Percentiles rank a stretch among this genome's conserved stretches.
phyloP scores from a whole-genome alignment of 2,888 invertebrate genomes.

The Acronicta psi region DNA sequence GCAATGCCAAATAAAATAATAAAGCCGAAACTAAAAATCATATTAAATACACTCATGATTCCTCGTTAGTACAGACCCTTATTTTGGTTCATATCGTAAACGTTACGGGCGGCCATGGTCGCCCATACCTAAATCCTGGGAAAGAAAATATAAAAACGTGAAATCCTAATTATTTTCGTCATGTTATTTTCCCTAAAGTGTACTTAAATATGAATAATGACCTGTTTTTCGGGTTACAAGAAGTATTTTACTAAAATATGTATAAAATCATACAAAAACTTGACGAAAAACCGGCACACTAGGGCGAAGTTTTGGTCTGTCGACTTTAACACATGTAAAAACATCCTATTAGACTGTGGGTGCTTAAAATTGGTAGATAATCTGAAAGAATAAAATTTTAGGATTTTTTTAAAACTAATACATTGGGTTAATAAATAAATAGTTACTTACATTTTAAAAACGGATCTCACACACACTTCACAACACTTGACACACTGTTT shows the following conservation, averaged over 20 bases:
- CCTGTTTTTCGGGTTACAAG: too few species aligned
- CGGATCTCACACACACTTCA: not conserved
- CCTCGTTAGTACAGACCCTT: slow-evolving; percentile 6
- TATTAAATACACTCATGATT: not conserved
- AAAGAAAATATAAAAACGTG: too few species aligned
- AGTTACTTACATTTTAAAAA: not conserved
- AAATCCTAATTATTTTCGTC: too few species aligned
- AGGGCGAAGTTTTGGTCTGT: not conserved
- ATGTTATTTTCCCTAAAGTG: too few species aligned
- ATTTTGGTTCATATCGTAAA: slow-evolving; percentile 6
- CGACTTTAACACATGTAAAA: not conserved
- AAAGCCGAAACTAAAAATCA: too few species aligned
- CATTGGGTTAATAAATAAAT: not conserved
- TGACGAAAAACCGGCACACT: not conserved
- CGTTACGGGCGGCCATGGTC: slow-evolving; percentile 3
- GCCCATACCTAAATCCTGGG: too few species aligned
- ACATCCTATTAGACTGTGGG: not conserved
- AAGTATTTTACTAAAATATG: too few species aligned
- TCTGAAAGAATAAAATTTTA: not conserved
- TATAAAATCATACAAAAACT: slow-evolving; percentile 6
- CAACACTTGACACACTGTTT: not conserved
- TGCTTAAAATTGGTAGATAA: not conserved
- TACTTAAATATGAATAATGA: too few species aligned
- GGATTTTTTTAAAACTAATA: not conserved
- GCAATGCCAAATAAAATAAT: too few species aligned